Conservation (phyloP, 2,113 vertebrate genomes). For the Chaetodon auriga region DNA sequence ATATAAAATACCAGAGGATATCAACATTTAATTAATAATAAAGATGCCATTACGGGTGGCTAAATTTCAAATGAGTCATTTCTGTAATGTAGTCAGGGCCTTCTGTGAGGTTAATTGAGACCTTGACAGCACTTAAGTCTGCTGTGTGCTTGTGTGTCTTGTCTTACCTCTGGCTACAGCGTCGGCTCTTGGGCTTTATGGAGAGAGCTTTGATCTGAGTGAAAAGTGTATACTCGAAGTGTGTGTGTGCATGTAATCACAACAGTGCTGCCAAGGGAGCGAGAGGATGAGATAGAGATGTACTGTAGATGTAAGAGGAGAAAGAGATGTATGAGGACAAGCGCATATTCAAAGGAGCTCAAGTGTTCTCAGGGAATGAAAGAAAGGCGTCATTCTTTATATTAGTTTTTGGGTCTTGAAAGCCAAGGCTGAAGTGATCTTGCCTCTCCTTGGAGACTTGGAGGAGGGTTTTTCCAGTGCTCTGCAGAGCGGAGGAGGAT, state of each 20-base stretch:
- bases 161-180: conserved; percentile 57
- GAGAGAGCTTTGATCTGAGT: conserved; percentile 61
- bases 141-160: conserved; percentile 33
- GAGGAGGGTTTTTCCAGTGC: conserved; percentile 8
- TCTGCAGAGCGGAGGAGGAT: background rate
- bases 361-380: conserved; percentile 42
- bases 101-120: conserved; percentile 74
- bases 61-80: conserved; percentile 61
- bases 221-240: conserved; percentile 19
- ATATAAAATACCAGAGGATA: conserved; percentile 42
- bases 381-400: conserved; percentile 19
- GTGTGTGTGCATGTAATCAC: conserved; percentile 28
- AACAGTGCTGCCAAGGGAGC: conserved; percentile 34
- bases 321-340: conserved; percentile 29
- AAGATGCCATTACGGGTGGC: conserved; percentile 31
- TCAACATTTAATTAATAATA: conserved; percentile 60
- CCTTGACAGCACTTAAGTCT: conserved; percentile 66
- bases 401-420: conserved; percentile 39
- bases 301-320: conserved; percentile 19
- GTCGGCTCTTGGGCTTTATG: conserved; percentile 41
- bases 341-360: conserved; percentile 30
- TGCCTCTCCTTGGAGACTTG: background rate
- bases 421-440: conserved; percentile 24
- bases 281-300: conserved; percentile 28
- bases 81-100: conserved; percentile 54